phyloP scores from a whole-genome alignment of 2,888 invertebrate species.

The Holacanthella duospinosa region DNA sequence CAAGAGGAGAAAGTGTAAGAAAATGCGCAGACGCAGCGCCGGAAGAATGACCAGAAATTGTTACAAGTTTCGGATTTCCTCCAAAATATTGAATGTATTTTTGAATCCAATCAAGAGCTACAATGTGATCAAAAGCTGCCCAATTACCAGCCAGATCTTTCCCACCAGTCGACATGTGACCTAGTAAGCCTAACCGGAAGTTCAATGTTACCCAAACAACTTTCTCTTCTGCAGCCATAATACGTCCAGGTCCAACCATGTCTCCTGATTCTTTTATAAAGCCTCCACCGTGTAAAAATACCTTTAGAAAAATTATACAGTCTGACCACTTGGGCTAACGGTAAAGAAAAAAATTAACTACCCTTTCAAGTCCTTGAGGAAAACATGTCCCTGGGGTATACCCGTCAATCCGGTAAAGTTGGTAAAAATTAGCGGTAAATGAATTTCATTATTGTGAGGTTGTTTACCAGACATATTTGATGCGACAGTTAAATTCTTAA shows the following conservation, averaged over 20 bases:
- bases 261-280: constrained; percentile 19
- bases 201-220: constrained; percentile 27
- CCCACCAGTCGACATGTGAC: constrained; percentile 21
- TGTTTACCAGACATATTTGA: no score
- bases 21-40: constrained; percentile 20
- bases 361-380: no score
- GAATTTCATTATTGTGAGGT: no score
- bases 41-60: constrained; percentile 23
- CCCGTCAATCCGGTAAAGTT: no score
- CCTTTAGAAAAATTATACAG: neutral
- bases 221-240: constrained; percentile 21
- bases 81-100: constrained; percentile 20
- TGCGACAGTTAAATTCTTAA: no score
- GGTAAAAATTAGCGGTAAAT: no score
- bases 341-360: no score
- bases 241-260: constrained; percentile 17
- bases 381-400: no score
- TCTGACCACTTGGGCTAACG: no score
- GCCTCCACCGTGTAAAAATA: constrained; percentile 32
- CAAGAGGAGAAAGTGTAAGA: constrained; percentile 15
- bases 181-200: constrained; percentile 31
- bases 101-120: constrained; percentile 20
- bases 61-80: constrained; percentile 16
- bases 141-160: constrained; percentile 18
- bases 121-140: constrained; percentile 18